Evolutionary conservation across 2,797 vertebrate species (phyloP), one percentile per base, ranked within the genome.

Genomic region (Enteromius viviparus): DNA sequence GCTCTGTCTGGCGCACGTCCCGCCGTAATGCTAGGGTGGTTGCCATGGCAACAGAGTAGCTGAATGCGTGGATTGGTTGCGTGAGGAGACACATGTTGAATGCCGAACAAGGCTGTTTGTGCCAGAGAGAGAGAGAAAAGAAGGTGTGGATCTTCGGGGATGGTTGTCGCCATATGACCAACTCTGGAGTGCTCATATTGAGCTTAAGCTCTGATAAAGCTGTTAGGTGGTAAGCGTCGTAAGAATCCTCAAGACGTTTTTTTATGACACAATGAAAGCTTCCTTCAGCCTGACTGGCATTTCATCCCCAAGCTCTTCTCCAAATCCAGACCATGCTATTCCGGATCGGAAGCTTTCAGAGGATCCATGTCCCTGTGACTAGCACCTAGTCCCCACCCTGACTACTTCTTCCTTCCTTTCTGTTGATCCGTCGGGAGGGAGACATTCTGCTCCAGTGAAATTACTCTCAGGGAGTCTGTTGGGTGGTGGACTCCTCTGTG

Each of bases 41-140:
- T 95, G 90, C 94, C 94, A 92, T 92, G 89, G 94, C 49, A 60
- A 95, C 82, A 88, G 91, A 92, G 92, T 92, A 78, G 84, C 84
- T 89, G 81, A 76, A 65, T 78, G 78, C 62, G 69, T 76, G 84
- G 26, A 85, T 82, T 85, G 78, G 81, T 26, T 70, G 78, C 21
- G 2, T 40, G 64, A 79, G 58, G 42, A 81, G 65, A 76, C 70
- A 84, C 85, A 70, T 80, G 81, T 79, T 81, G 69, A 85, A 78
- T 85, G 76, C 83, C 40, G 72, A 65, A 78, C n/a, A 6, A 72
- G 40, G 37, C 62, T 78, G 78, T 71, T 65, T 81, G 71, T 55
- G 58, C 58, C 49, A 34, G 26, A 21, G 79, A 6, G 40, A 75
- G 21, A 23, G 19, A 17, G 65, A 21, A 75, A 42, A 47, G 65